phyloP scores from a whole-genome alignment of 2,797 vertebrate genomes.

The Mastacembelus armatus region DNA sequence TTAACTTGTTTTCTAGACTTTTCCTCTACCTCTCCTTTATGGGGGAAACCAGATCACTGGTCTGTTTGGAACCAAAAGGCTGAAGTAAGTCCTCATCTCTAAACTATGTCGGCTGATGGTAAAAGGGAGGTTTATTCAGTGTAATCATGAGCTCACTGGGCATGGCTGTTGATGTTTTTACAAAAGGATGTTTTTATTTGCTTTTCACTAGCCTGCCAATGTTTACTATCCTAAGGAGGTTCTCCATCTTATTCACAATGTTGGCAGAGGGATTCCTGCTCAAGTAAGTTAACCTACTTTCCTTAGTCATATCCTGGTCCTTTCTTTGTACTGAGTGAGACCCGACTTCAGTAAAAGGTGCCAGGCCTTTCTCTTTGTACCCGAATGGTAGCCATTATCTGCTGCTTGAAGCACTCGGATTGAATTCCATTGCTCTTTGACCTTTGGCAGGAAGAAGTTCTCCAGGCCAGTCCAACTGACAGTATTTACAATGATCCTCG shows the following conservation, averaged over 20 bases:
- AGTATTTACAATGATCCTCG: constrained; percentile 97
- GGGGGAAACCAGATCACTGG: constrained; percentile 98
- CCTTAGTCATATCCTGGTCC: background rate
- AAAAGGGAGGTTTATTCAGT: background rate
- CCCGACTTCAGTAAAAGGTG: background rate
- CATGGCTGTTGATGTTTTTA: constrained; percentile 8
- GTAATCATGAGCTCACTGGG: constrained; percentile 7
- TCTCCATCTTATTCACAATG: constrained; percentile 98
- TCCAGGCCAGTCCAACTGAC: constrained; percentile 92
- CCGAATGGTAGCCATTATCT: constrained; percentile 4
- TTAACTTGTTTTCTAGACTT: constrained; percentile 84
- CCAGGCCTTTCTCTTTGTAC: background rate
- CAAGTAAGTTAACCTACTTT: constrained; percentile 85
- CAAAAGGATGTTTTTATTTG: constrained; percentile 9
- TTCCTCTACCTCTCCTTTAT: constrained; percentile 97
- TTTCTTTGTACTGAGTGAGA: background rate
- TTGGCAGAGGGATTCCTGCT: constrained; percentile 93
- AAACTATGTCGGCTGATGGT: background rate
- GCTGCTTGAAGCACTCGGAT: constrained; percentile 21
- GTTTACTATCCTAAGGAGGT: constrained; percentile 97
- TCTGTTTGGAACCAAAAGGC: constrained; percentile 95
- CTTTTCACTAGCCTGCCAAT: constrained; percentile 90
- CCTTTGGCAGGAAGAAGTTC: constrained; percentile 87
- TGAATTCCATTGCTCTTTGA: constrained; percentile 52
- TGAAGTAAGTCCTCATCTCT: constrained; percentile 86